phyloP scores from a whole-genome alignment of 2,888 invertebrate species.

The Acronicta psi region DNA sequence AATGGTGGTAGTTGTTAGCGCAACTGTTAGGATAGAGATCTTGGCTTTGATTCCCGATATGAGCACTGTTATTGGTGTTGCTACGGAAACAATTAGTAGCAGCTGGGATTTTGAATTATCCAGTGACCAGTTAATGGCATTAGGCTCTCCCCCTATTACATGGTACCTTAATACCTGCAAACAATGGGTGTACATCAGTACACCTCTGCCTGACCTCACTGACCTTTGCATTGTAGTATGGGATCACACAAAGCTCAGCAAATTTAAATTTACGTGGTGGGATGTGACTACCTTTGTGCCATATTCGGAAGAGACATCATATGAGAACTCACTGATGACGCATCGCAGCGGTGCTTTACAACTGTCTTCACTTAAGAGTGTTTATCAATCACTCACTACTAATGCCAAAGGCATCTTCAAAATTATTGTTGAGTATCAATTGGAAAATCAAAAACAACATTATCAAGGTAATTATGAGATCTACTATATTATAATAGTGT shows the following conservation, averaged over 20 bases:
- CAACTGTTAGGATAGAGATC: too few species aligned
- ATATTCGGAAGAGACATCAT: conserved; percentile 95
- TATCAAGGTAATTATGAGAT: conserved; percentile 91
- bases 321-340: conserved; percentile 94
- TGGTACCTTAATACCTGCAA: too few species aligned
- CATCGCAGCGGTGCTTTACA: conserved; percentile 94
- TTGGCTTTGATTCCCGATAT: too few species aligned
- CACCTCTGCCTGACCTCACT: too few species aligned
- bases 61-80: too few species aligned
- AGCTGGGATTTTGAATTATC: too few species aligned
- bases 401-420: conserved; percentile 96
- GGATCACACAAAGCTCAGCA: conserved; percentile 95
- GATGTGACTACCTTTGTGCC: conserved; percentile 95
- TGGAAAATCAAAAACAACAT: conserved; percentile 92
- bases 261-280: conserved; percentile 97
- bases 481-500: background rate
- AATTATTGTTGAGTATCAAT: conserved; percentile 94
- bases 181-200: too few species aligned
- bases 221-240: conserved; percentile 91
- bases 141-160: too few species aligned
- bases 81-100: too few species aligned
- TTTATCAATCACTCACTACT: conserved; percentile 96
- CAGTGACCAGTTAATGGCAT: too few species aligned
- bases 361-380: conserved; percentile 95
- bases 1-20: too few species aligned